Base-by-base conservation (phyloP, 2,888 invertebrate species). In the Cerastis leucographa region DNA sequence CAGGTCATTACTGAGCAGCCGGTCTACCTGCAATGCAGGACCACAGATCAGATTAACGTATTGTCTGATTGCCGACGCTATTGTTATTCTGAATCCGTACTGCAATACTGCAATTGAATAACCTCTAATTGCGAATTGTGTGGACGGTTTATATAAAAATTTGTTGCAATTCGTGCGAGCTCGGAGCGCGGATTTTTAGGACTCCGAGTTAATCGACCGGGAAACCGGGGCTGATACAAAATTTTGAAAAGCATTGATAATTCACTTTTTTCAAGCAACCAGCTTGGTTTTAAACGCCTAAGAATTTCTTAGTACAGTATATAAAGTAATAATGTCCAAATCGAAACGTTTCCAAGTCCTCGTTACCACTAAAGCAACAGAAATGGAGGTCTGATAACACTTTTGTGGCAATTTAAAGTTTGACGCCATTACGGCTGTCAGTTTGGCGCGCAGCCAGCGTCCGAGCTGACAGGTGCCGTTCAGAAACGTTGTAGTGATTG, bases 381-480 rank as follows among this genome's bases (percentile, higher is more conserved):
- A 67, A 66, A 70, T 56, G 46, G 46, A 62, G 77, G 71, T 72
- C 74, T 56, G 82, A 84, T 87, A 89, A 87, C 80, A 86, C 81
- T 77, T 85, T 80, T 82, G 84, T 71, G 62, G 80, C 85, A 80
- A 81, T 80, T 80, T 72, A 71, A 83, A 85, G 83, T 81, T 84
- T 78, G 80, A 81, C 83, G 85, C 91, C 88, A 89, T 91, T 87
- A 88, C 80, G 71, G 86, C 89, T 90, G 91, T 93, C 90, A 90
- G 85, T 89, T 90, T 94, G 94, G 94, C 94, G 89, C 88, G 71
- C 85, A 87, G 93, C 94, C 94, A 94, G 86, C 84, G 73, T 78
- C 71, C 76, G 56, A 59, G 62, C 51, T 83, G 86, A 78, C 83
- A 88, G 88, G 83, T 85, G 85, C 82, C 84, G 88, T 89, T 89